Evolutionary conservation across 2,113 vertebrate genomes (phyloP), one percentile per base, ranked within the genome.

Genomic region (Ursus arctos): DNA sequence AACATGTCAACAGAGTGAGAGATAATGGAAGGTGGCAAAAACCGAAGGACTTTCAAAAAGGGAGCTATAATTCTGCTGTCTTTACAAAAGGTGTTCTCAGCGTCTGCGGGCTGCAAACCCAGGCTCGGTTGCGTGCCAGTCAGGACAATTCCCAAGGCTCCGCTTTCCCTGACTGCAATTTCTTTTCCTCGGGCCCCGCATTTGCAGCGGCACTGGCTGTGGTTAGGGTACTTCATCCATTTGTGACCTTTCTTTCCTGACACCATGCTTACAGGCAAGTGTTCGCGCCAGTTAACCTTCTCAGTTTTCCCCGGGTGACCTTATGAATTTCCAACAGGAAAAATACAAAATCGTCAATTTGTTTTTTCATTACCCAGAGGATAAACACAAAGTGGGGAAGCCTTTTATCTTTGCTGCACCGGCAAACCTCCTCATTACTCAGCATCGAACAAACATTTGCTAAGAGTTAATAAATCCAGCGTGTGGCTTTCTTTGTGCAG

Each of bases 381-480:
- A 95, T 92, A 94, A 92, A 97, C 95, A 93, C 85, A 80, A 95
- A 97, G 93, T 93, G 67, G 93, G 49, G 91, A 96, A 88, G 90
- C 93, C 93, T 97, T 98, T 98, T 96, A 96, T 98, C 97, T 96
- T 96, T 77, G 59, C 94, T 0, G n/a, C 91, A 84, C 92, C 28
- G 72, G 92, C 92, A 94, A 97, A 88, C 81, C 90, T 69, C 65
- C 92, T 93, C 94, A 88, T 96, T 96, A 96, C 95, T 97, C 94
- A 91, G 95, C 95, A 95, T 86, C n/a, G 65, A 98, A 72, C 92
- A 96, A 96, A 97, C 97, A 97, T 97, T 98, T 97, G 95, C 94
- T 97, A 97, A 97, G 97, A 97, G 97, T 98, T 98, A 94, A 97
- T 98, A 97, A 92, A 97, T 96, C 97, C 95, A 88, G 47, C 24